Conservation (phyloP, 1,140 invertebrate genomes). For the Drosophila nebulosa region DNA sequence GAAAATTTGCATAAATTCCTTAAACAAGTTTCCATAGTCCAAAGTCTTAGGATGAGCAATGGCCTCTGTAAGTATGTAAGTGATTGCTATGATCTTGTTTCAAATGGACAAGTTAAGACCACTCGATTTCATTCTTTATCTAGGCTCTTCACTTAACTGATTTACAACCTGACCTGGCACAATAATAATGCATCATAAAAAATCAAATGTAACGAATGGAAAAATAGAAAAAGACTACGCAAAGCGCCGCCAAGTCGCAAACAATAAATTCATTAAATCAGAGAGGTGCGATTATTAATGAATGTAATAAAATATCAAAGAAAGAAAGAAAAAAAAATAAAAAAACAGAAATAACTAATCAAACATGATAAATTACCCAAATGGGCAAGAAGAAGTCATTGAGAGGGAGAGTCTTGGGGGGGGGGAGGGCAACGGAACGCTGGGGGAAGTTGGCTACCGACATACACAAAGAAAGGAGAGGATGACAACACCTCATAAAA, state of each 20-base stretch:
- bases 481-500: slow-evolving; percentile 7
- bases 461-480: slow-evolving; percentile 18
- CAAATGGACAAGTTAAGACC: too few species aligned
- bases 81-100: too few species aligned
- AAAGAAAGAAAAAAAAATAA: slow-evolving; percentile 1
- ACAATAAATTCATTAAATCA: slow-evolving; percentile 72
- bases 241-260: slow-evolving; percentile 12
- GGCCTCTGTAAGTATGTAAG: too few species aligned
- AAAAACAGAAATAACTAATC: slow-evolving; percentile 62
- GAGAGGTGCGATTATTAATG: slow-evolving; percentile 67
- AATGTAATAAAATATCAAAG: slow-evolving; percentile 71
- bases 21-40: not conserved
- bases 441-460: slow-evolving; percentile 18
- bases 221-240: slow-evolving; percentile 4
- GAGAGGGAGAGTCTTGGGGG: not conserved
- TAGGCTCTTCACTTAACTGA: slow-evolving; percentile 23
- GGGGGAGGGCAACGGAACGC: too few species aligned
- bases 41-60: not conserved
- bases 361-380: slow-evolving; percentile 71
- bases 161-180: slow-evolving; percentile 71
- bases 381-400: too few species aligned
- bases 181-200: slow-evolving; percentile 36
- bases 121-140: not conserved
- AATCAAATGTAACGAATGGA: not conserved
- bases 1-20: not conserved